Percentiles rank a stretch among this genome's conserved stretches.
These are phyloP conservation scores for Biston stratarius DNA, from an alignment of 2,888 invertebrate genomes.

Conservation along the genomic window DNA sequence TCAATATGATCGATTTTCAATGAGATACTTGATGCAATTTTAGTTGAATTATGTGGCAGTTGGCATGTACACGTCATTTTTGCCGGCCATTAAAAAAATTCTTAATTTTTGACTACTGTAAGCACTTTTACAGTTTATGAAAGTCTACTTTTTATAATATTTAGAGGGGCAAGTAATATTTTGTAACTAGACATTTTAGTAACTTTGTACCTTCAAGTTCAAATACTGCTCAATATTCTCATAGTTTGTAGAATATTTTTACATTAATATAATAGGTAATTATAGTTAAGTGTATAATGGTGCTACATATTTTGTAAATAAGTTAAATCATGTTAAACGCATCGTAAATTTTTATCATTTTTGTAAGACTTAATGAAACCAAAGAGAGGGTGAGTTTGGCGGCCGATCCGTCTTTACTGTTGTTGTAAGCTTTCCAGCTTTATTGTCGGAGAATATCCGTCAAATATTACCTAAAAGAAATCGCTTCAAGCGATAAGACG, in stretches of 20 bases:
- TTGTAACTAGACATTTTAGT: constrained; percentile 25
- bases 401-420: neutral
- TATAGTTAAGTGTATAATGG: constrained; percentile 39
- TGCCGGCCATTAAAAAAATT: neutral
- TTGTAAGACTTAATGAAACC: constrained; percentile 28
- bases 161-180: constrained; percentile 10
- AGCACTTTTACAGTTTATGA: neutral
- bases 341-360: constrained; percentile 12
- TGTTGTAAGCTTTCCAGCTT: neutral
- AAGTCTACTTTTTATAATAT: neutral
- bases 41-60: neutral
- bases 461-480: neutral
- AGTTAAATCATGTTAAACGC: constrained; percentile 5
- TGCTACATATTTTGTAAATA: constrained; percentile 42
- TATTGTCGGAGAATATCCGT: neutral
- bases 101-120: neutral
- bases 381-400: constrained; percentile 15
- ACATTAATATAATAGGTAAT: constrained; percentile 15
- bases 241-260: constrained; percentile 36
- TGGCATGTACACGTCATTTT: too few relatives aligned
- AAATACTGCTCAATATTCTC: constrained; percentile 68
- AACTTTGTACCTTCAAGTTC: constrained; percentile 45
- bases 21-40: neutral
- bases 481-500: neutral
- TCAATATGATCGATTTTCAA: neutral